A percentile compares a stretch with the other conserved stretches of the same genome.
Conservation (phyloP, 2,113 vertebrate genomes). For the Nycticebus coucang region DNA sequence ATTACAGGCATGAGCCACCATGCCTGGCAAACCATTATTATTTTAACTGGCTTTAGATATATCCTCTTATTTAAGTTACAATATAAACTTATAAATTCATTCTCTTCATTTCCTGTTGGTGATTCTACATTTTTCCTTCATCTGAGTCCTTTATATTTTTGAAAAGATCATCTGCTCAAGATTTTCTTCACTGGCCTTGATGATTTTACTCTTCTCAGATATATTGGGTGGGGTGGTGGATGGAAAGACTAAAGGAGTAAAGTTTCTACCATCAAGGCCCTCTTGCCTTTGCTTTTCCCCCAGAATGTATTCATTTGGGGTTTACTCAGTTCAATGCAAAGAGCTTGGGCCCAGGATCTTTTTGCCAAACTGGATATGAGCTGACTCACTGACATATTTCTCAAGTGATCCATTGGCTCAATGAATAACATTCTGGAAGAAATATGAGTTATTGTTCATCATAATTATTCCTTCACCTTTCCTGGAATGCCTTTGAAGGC, state of each 20-base stretch:
- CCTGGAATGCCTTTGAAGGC: conserved; percentile 74
- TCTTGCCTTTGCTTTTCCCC: not conserved
- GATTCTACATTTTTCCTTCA: conserved; percentile 13
- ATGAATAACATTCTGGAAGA: conserved; percentile 66
- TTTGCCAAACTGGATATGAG: conserved; percentile 12
- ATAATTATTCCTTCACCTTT: conserved; percentile 75
- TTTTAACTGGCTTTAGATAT: not conserved
- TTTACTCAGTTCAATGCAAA: not conserved
- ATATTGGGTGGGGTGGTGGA: not conserved
- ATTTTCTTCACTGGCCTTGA: conserved; percentile 25
- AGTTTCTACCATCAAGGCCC: not conserved
- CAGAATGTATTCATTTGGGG: not conserved
- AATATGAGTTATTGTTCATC: conserved; percentile 55
- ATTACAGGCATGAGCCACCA: too few species aligned
- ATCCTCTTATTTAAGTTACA: not conserved
- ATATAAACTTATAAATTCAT: not conserved
- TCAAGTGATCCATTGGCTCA: conserved; percentile 58
- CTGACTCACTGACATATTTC: conserved; percentile 59
- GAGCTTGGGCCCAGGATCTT: conserved; percentile 6
- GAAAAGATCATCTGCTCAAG: not conserved
- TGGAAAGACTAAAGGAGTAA: not conserved
- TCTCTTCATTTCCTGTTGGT: not conserved
- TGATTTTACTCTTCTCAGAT: conserved; percentile 30
- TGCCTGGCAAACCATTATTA: not conserved
- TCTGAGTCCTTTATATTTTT: not conserved